Evolutionary conservation across 2,888 invertebrate species (phyloP).

Genomic region (Alcis repandata): DNA sequence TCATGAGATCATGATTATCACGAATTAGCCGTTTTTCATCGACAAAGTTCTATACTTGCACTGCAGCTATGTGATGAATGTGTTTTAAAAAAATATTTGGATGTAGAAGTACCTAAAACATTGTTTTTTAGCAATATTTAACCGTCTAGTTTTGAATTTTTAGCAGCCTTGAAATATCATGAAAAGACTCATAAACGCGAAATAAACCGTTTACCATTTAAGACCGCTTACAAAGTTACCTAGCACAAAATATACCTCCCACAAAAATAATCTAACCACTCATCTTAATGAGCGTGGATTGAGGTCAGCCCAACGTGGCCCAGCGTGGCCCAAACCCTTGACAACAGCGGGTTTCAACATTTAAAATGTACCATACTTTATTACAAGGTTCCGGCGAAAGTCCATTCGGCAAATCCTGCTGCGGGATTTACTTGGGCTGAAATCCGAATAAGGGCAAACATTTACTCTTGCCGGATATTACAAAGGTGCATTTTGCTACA

Average conservation of each 20-base stretch:
- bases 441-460: slow-evolving; percentile 52
- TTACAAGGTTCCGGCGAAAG: slow-evolving; percentile 42
- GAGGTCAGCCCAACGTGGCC: slow-evolving; percentile 26
- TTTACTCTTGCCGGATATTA: slow-evolving; percentile 55
- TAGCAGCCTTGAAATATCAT: too few relatives aligned
- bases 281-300: slow-evolving; percentile 34
- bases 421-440: slow-evolving; percentile 34
- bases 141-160: too few relatives aligned
- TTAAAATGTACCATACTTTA: slow-evolving; percentile 37
- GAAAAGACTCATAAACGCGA: neutral
- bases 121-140: too few relatives aligned
- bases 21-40: too few relatives aligned
- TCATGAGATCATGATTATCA: too few relatives aligned
- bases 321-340: slow-evolving; percentile 37
- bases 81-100: too few relatives aligned
- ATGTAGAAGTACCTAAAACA: too few relatives aligned
- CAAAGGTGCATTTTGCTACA: slow-evolving; percentile 52
- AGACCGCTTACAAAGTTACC: slow-evolving; percentile 1
- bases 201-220: slow-evolving; percentile 14
- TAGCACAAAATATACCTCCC: slow-evolving; percentile 27
- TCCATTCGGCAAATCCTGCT: slow-evolving; percentile 35
- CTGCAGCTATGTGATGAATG: too few relatives aligned
- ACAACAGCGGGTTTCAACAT: slow-evolving; percentile 43
- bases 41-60: too few relatives aligned
- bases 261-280: slow-evolving; percentile 35